Evolutionary conservation across 2,113 vertebrate species (phyloP).

Genomic region (Cavia aperea): DNA sequence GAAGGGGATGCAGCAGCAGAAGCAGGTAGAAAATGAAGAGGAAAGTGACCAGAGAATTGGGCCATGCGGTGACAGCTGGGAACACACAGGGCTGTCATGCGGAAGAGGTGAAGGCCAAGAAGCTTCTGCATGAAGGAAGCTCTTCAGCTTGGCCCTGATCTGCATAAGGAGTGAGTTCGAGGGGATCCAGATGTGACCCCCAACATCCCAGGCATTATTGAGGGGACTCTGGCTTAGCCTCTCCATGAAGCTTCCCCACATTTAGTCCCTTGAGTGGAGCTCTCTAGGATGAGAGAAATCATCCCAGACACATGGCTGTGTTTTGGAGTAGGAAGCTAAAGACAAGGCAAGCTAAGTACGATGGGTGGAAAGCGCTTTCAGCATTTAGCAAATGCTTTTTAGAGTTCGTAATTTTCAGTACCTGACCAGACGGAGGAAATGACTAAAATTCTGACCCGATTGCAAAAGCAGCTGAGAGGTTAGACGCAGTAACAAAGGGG

Average conservation of each 20-base stretch:
- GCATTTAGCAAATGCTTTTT: neutral
- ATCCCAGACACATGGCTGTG: neutral
- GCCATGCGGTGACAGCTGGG: neutral
- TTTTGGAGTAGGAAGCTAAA: neutral
- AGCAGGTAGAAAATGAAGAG: neutral
- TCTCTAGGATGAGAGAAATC: neutral
- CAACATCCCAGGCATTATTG: too few relatives aligned
- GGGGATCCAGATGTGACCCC: neutral
- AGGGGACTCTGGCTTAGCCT: neutral
- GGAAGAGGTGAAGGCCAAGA: neutral
- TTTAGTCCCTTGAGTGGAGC: neutral
- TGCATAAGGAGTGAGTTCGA: neutral
- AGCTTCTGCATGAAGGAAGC: neutral
- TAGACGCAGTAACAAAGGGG: neutral
- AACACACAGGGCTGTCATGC: neutral
- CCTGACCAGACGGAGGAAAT: constrained; percentile 50
- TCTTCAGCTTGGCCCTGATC: neutral
- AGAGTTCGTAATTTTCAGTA: neutral
- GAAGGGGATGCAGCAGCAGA: neutral
- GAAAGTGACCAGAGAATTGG: neutral
- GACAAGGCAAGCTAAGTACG: neutral
- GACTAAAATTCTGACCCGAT: constrained; percentile 18
- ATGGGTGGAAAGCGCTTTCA: neutral
- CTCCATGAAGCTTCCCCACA: neutral
- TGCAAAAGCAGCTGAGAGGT: constrained; percentile 23